Conservation (phyloP, 2,888 invertebrate genomes). For the Troilus luridus region DNA sequence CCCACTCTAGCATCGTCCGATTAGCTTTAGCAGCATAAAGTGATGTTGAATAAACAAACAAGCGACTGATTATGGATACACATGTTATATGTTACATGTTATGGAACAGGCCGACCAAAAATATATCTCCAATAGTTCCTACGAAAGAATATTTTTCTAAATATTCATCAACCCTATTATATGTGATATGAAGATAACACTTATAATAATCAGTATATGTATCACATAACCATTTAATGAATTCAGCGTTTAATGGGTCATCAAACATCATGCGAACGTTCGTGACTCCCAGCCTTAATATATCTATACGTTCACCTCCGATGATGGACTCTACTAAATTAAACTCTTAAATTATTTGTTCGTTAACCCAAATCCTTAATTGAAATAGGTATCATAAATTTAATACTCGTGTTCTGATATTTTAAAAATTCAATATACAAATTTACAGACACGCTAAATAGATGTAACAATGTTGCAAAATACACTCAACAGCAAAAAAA, state of each 20-base stretch:
- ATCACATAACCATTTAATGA: neutral
- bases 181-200: neutral
- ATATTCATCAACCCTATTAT: neutral
- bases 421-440: too few relatives aligned
- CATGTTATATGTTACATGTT: too few relatives aligned
- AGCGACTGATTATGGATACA: too few relatives aligned
- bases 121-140: neutral
- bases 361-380: conserved; percentile 2
- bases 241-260: conserved; percentile 10
- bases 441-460: too few relatives aligned
- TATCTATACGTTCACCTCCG: neutral
- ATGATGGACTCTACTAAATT: neutral
- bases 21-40: too few relatives aligned
- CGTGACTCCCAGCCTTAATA: neutral
- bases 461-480: too few relatives aligned
- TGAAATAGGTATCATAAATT: neutral
- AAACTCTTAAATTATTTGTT: neutral
- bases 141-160: too few relatives aligned
- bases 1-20: too few relatives aligned
- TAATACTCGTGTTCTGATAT: neutral
- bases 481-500: too few relatives aligned
- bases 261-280: conserved; percentile 19
- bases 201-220: neutral
- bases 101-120: too few relatives aligned
- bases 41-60: too few relatives aligned